Evolutionary conservation across 2,113 vertebrate species (phyloP), one percentile per base, ranked within the genome.

Genomic region (Caranx melampygus): DNA sequence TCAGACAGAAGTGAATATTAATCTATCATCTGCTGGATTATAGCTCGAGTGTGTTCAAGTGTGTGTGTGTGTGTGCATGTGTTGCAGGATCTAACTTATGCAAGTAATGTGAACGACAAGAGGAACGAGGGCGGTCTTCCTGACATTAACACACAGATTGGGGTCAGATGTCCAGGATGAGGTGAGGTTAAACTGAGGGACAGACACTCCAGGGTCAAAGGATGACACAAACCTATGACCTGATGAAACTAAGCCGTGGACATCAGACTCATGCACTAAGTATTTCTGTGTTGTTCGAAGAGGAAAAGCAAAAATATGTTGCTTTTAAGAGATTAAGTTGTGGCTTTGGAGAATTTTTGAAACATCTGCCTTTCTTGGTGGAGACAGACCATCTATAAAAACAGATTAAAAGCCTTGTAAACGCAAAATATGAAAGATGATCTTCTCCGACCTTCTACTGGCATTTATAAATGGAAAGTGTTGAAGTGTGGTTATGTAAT

Each of bases 271-370:
- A 44, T 3, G 45, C 15, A 58, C 11, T 0, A 5, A 64, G 15
- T 21, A 33, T 71, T 45, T 18, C 4, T 42, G 14, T 26, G 60
- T 71, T 74, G 47, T 81, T 72, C 58, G 70, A 70, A 80, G 54
- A 42, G 10, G 14, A 71, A 79, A 51, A 79, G 45, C 8, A 2
- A 45, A 63, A 45, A 61, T 58, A 16, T 73, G 44, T 65, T 18
- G 63, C 78, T 81, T 86, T 87, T 58, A 81, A 73, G 18, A 63
- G 81, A 79, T 89, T 79, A 71, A n/a, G 26, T 20, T 75, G 5
- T 33, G 51, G 52, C 47, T 78, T 65, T 57, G 20, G n/a, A 9
- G n/a, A 55, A 55, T 55, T 55, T 51, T 26, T 52, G 15, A 51
- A 81, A 75, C 74, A 84, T 82, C 75, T 82, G 75, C 55, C 63